A percentile compares a stretch with the other conserved stretches of the same genome.
These are phyloP conservation scores for Pachymerium ferrugineum DNA, from an alignment of 2,888 invertebrate species.

Conservation along the genomic window DNA sequence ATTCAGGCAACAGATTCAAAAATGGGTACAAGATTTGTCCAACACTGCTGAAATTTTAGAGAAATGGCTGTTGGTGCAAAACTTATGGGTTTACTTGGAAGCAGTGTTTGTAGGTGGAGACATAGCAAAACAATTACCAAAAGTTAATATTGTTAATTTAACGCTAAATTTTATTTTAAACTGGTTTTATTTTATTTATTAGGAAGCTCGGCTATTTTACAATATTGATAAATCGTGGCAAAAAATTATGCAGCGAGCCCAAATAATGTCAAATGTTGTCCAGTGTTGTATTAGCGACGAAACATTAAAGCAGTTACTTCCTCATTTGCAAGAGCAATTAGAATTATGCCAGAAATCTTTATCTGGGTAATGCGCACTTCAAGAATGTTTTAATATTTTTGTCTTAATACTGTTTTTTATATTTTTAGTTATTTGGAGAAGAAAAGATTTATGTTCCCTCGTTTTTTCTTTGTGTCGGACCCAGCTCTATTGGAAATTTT, in stretches of 20 bases:
- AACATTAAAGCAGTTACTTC: conserved; percentile 78
- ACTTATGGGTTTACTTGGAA: conserved; percentile 97
- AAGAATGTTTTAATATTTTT: neutral
- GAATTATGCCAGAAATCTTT: conserved; percentile 95
- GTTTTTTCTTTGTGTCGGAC: conserved; percentile 91
- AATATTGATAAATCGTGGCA: conserved; percentile 99
- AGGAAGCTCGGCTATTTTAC: conserved; percentile 58
- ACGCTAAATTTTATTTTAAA: neutral
- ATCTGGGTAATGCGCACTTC: conserved; percentile 59
- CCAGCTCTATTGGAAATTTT: conserved; percentile 83
- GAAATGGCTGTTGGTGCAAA: conserved; percentile 91
- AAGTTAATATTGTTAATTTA: conserved; percentile 46
- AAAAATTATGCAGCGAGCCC: conserved; percentile 94
- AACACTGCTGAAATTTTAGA: conserved; percentile 95
- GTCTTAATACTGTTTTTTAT: conserved; percentile 3
- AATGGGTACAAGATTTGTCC: conserved; percentile 88
- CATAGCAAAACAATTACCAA: conserved; percentile 92
- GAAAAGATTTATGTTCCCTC: conserved; percentile 86
- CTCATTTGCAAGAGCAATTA: conserved; percentile 90
- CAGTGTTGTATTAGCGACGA: conserved; percentile 96
- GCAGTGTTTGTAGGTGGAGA: conserved; percentile 98
- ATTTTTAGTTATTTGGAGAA: conserved; percentile 67
- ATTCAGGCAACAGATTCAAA: conserved; percentile 91
- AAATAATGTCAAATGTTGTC: conserved; percentile 92
- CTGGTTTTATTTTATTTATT: neutral